Percentiles rank a stretch among this genome's conserved stretches.
Evolutionary conservation across 2,797 vertebrate species (phyloP).

Genomic region (Cirrhinus mrigala): DNA sequence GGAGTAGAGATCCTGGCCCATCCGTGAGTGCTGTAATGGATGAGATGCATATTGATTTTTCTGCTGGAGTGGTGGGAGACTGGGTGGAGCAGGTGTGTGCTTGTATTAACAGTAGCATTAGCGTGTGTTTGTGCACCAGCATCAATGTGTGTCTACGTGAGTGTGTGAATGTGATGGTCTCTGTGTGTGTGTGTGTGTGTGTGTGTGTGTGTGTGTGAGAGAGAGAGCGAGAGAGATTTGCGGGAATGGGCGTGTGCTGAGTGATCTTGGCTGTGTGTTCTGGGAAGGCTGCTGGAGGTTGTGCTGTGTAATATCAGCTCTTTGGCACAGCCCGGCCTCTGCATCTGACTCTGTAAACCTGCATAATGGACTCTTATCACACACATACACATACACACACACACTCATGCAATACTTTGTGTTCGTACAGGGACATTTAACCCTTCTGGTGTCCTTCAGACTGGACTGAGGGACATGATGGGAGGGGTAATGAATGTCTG

Average conservation of each 20-base stretch:
- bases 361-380: slow-evolving; percentile 61
- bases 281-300: slow-evolving; percentile 60
- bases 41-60: slow-evolving; percentile 74
- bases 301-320: slow-evolving; percentile 62
- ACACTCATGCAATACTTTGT: slow-evolving; percentile 33
- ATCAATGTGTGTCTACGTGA: slow-evolving; percentile 30
- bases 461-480: slow-evolving; percentile 50
- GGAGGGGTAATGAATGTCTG: slow-evolving; percentile 45
- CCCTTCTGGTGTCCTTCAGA: slow-evolving; percentile 46
- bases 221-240: slow-evolving; percentile 52
- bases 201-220: slow-evolving; percentile 23
- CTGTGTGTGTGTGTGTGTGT: slow-evolving; percentile 15
- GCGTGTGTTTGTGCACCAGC: slow-evolving; percentile 34
- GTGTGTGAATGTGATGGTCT: slow-evolving; percentile 53
- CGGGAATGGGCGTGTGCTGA: slow-evolving; percentile 60
- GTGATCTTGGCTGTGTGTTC: slow-evolving; percentile 56
- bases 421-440: slow-evolving; percentile 52
- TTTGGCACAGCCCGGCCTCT: slow-evolving; percentile 55
- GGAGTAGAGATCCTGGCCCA: slow-evolving; percentile 55
- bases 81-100: slow-evolving; percentile 52
- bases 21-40: slow-evolving; percentile 67
- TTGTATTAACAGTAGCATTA: slow-evolving; percentile 48
- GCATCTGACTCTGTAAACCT: slow-evolving; percentile 59
- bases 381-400: slow-evolving; percentile 39
- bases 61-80: slow-evolving; percentile 56